Percentiles rank a stretch among this genome's conserved stretches.
Conservation (phyloP, 2,113 vertebrate genomes). For the Phrynocephalus versicolor region DNA sequence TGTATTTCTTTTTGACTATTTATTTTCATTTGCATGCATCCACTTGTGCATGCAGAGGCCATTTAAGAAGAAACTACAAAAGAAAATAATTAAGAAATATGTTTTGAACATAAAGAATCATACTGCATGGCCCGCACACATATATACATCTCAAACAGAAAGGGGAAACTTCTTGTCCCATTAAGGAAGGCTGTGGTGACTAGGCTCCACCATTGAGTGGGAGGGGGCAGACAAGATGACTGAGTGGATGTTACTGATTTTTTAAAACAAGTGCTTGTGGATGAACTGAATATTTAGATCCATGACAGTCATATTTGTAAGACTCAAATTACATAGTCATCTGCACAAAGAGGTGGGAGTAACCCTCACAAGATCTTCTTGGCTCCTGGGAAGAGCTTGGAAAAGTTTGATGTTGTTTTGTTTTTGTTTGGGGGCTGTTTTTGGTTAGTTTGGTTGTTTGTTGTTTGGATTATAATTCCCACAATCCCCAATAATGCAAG, state of each 20-base stretch:
- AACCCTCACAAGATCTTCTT: neutral
- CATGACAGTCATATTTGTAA: neutral
- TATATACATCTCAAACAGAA: neutral
- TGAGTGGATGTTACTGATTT: neutral
- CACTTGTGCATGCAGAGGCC: neutral
- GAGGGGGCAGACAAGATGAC: neutral
- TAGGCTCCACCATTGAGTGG: neutral
- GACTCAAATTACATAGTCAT: neutral
- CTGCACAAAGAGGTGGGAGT: neutral
- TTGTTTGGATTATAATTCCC: too few species aligned
- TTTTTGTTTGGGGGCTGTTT: too few species aligned
- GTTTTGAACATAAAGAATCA: neutral
- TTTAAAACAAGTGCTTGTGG: neutral
- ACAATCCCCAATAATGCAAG: too few species aligned
- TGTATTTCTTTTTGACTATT: neutral
- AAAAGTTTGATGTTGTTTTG: too few species aligned
- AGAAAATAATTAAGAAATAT: neutral
- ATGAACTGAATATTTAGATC: neutral
- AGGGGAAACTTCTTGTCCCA: neutral
- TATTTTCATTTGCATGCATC: neutral
- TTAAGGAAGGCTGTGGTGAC: neutral
- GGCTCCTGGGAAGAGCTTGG: neutral
- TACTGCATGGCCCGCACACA: too few species aligned
- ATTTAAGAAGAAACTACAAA: neutral
- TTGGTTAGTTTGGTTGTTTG: too few species aligned